These are phyloP conservation scores for Mormyrus iriodes DNA, from an alignment of 2,113 vertebrate species.

Conservation along the genomic window DNA sequence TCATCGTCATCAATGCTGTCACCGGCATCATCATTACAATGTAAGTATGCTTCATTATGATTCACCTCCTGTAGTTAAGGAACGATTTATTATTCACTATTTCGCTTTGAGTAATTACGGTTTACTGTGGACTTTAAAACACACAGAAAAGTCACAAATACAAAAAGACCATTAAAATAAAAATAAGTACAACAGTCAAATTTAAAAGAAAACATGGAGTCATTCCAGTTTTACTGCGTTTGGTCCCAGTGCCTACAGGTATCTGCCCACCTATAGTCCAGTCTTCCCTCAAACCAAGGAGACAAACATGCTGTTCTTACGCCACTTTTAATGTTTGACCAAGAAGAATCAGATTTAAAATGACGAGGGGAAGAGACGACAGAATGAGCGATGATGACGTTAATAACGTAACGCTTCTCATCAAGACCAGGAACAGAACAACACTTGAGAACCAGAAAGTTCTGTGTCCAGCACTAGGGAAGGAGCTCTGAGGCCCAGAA, in stretches of 20 bases:
- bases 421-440: background rate
- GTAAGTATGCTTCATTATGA: slow-evolving; percentile 64
- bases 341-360: background rate
- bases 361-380: background rate
- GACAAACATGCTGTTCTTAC: background rate
- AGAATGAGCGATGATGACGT: background rate
- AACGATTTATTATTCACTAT: slow-evolving; percentile 58
- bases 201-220: slow-evolving; percentile 8
- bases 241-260: background rate
- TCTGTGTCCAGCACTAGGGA: background rate
- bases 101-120: slow-evolving; percentile 44
- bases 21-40: slow-evolving; percentile 40
- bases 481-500: background rate
- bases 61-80: slow-evolving; percentile 47
- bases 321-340: background rate
- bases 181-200: slow-evolving; percentile 27
- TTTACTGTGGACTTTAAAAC: slow-evolving; percentile 60
- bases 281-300: background rate
- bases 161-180: slow-evolving; percentile 25
- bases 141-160: slow-evolving; percentile 26
- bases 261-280: background rate
- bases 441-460: background rate
- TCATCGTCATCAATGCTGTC: slow-evolving; percentile 40
- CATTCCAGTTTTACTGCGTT: slow-evolving; percentile 8
- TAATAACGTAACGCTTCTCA: background rate